Evolutionary conservation across 2,888 invertebrate genomes (phyloP).

Genomic region (Meandrusa payeni): DNA sequence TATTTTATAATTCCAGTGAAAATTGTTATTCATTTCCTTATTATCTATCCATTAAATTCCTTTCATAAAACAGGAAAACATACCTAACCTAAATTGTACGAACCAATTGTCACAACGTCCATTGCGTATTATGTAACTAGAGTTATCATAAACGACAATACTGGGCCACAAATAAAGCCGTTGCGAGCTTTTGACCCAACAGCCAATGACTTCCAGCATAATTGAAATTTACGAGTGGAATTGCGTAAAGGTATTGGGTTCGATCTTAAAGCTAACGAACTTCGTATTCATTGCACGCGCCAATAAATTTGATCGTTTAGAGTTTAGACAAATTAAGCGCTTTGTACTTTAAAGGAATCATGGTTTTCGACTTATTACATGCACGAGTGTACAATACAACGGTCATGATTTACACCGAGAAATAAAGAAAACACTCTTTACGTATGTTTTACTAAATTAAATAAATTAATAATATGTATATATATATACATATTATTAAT

Average conservation of each 20-base stretch:
- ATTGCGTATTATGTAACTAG: constrained; percentile 13
- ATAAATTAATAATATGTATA: no score
- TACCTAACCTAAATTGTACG: constrained; percentile 9
- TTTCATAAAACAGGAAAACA: constrained; percentile 12
- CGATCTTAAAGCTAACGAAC: constrained; percentile 12
- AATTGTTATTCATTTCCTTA: no score
- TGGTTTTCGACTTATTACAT: no score
- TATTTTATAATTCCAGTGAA: no score
- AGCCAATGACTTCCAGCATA: constrained; percentile 19
- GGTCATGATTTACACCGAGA: no score
- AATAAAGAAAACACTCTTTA: no score
- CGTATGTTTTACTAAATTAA: no score
- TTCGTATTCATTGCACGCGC: constrained; percentile 2
- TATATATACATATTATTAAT: no score
- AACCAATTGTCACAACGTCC: constrained; percentile 22
- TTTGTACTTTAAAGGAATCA: no score
- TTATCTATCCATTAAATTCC: constrained; percentile 9
- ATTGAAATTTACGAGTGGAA: constrained; percentile 23
- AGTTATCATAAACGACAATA: constrained; percentile 20
- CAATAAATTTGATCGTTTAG: constrained; percentile 11
- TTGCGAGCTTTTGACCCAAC: constrained; percentile 23
- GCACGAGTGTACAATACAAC: constrained; percentile 1
- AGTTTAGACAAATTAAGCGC: constrained; percentile 2
- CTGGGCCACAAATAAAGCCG: constrained; percentile 20
- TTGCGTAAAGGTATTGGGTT: constrained; percentile 16